Evolutionary conservation across 2,888 invertebrate species (phyloP).

Genomic region (Platycheirus rosarum): DNA sequence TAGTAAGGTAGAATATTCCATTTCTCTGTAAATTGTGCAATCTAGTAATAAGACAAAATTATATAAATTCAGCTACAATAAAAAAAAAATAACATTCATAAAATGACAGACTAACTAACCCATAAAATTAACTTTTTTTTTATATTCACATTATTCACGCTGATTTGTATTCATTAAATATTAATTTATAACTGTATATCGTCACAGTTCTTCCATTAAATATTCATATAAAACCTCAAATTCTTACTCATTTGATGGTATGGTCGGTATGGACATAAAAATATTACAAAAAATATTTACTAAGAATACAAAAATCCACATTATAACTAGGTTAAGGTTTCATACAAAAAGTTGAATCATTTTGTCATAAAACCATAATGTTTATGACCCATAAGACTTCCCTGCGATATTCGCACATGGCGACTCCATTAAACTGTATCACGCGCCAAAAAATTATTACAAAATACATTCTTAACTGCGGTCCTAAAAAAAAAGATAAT

Average conservation of each 20-base stretch:
- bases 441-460: background rate
- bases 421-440: too few relatives aligned
- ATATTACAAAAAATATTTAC: too few relatives aligned
- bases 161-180: background rate
- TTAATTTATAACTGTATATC: slow-evolving; percentile 8
- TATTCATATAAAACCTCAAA: background rate
- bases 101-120: too few relatives aligned
- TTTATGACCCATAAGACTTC: slow-evolving; percentile 1
- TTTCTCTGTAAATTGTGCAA: too few relatives aligned
- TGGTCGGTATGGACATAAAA: background rate
- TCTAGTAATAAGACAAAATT: too few relatives aligned
- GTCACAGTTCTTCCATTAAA: slow-evolving; percentile 9
- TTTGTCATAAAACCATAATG: background rate
- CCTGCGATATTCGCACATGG: too few relatives aligned
- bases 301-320: background rate
- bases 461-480: background rate
- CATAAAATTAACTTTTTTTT: too few relatives aligned
- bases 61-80: too few relatives aligned
- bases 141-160: background rate
- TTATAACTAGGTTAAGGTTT: slow-evolving; percentile 19
- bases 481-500: background rate
- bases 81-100: too few relatives aligned
- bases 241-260: slow-evolving; percentile 20
- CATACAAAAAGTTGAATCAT: slow-evolving; percentile 1
- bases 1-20: too few relatives aligned